Evolutionary conservation across 2,113 vertebrate species (phyloP).

Genomic region (Cyanistes caeruleus): DNA sequence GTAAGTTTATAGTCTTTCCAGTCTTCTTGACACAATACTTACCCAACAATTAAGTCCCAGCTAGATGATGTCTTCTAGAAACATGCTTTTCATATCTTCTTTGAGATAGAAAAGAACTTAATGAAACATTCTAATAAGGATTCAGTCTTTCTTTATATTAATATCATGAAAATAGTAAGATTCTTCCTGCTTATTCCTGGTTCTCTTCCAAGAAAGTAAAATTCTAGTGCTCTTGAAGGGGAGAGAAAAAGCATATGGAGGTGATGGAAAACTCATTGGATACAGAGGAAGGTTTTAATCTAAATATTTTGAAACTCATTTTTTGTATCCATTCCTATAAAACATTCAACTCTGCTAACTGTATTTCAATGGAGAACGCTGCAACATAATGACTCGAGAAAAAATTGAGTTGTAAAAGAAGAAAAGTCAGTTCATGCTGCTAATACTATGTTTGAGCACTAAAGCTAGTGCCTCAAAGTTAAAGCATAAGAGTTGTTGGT

Average conservation of each 20-base stretch:
- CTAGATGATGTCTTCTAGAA: neutral
- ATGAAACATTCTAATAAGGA: neutral
- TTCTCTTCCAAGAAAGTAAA: neutral
- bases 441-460: neutral
- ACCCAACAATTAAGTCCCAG: neutral
- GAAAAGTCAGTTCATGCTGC: neutral
- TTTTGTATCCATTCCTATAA: neutral
- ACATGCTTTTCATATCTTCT: neutral
- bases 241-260: neutral
- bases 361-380: neutral
- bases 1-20: neutral
- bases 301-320: neutral
- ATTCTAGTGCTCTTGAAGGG: neutral
- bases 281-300: neutral
- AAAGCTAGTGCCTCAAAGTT: neutral
- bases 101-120: neutral
- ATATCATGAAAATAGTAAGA: neutral
- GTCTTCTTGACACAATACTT: neutral
- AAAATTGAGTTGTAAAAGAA: neutral
- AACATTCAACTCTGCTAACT: neutral
- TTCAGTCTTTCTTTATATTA: neutral
- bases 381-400: neutral
- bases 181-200: neutral
- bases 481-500: neutral
- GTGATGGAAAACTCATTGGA: neutral